phyloP scores from a whole-genome alignment of 2,888 invertebrate species.

The Drosophila imparisetae region DNA sequence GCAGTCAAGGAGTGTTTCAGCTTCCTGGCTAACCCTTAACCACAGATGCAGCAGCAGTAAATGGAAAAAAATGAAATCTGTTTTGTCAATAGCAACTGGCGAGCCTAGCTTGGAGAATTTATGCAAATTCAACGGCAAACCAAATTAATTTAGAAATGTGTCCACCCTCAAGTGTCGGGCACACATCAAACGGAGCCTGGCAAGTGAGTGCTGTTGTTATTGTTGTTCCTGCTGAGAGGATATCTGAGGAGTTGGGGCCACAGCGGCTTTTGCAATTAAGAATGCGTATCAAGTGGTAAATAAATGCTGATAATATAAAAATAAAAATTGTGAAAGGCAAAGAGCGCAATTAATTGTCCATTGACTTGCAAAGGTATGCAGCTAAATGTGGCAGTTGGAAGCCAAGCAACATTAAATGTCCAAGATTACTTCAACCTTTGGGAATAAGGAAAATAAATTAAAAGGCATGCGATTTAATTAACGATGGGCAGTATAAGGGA shows the following conservation, averaged over 20 bases:
- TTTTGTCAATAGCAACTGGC: conserved; percentile 56
- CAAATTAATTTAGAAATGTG: conserved; percentile 74
- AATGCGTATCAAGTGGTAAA: conserved; percentile 60
- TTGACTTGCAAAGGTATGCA: conserved; percentile 4
- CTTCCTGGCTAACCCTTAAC: conserved; percentile 51
- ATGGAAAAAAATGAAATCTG: conserved; percentile 42
- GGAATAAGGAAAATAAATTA: background rate
- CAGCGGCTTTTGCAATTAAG: conserved; percentile 51
- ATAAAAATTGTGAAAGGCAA: conserved; percentile 7
- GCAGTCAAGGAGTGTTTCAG: conserved; percentile 37
- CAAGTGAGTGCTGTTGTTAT: background rate
- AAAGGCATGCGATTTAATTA: background rate
- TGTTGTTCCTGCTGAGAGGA: background rate
- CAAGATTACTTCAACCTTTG: background rate
- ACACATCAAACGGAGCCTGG: conserved; percentile 55
- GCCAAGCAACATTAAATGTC: background rate
- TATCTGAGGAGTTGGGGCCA: conserved; percentile 5
- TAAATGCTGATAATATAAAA: conserved; percentile 36
- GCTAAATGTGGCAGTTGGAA: background rate
- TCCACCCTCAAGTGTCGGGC: conserved; percentile 71
- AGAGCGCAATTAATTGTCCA: conserved; percentile 19
- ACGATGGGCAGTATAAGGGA: background rate
- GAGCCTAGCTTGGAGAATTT: conserved; percentile 48
- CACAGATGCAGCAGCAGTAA: conserved; percentile 6
- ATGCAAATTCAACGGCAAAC: conserved; percentile 67